Base-by-base conservation (phyloP, 2,113 vertebrate genomes). In the Desmodus rotundus region DNA sequence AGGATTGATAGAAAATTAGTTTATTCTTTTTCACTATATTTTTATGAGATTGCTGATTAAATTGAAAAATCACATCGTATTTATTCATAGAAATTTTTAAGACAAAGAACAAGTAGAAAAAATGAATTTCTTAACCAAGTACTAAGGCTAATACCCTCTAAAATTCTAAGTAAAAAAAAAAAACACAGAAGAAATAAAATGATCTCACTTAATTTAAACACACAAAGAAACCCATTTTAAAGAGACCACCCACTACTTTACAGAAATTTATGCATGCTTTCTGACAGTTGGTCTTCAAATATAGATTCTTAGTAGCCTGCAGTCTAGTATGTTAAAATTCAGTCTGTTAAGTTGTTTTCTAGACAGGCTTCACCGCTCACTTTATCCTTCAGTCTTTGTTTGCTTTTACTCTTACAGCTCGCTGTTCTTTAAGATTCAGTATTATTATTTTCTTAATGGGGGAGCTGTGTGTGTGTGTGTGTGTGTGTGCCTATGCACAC, bases 101-200 rank as follows among this genome's bases (percentile, higher is more conserved):
- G 50, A 89, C 33, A 87, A 93, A 72, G 19, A 86, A 36, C 7
- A 91, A 84, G 16, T 22, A 45, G 50, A 82, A 96, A 95, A 84
- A 80, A 47, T 87, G 63, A 93, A 47, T 67, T 67, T 77, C 24
- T 91, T 54, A 74, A 14, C n/a, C 56, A 41, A 67, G 41, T 43
- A 54, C 33, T 83, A 61, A 84, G 41, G 45, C 22, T 43, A 58
- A 72, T 45, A 56, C 13, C 17, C 65, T 83, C 28, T 81, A 61
- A 86, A 95, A 91, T 91, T 67, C 68, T 89, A 84, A 84, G 72
- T 38, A 7, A 43, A 96, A 91, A 82, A 93, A 82, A 80, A 56
- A 33, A 82, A 10, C 43, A 83, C 31, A 68, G 28, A 63, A 87
- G 22, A 87, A 97, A 96, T 56, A 91, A 61, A 58, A 81, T 58